Percentiles rank a stretch among this genome's conserved stretches.
These are phyloP conservation scores for Dipodomys spectabilis DNA, from an alignment of 2,113 vertebrate species.

Conservation along the genomic window DNA sequence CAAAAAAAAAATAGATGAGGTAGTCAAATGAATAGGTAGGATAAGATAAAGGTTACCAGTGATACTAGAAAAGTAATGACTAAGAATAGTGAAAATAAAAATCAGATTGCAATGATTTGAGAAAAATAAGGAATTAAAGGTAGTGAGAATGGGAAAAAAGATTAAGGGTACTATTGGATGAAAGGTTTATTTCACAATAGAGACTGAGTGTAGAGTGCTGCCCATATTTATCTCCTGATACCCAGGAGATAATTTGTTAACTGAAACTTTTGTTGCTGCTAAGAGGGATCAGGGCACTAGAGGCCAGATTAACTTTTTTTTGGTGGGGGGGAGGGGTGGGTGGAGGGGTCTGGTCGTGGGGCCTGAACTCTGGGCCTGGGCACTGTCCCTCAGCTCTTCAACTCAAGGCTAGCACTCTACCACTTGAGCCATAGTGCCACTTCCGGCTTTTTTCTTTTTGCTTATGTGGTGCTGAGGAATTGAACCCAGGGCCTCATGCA, in stretches of 20 bases:
- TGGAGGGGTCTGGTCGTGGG: too few species aligned
- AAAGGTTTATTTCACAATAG: constrained; percentile 22
- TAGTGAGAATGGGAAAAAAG: not conserved
- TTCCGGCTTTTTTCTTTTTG: too few species aligned
- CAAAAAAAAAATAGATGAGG: too few species aligned
- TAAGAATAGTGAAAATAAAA: not conserved
- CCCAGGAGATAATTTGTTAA: not conserved
- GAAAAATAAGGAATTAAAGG: not conserved
- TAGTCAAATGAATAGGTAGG: not conserved
- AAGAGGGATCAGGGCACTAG: not conserved
- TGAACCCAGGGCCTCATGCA: too few species aligned
- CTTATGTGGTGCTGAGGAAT: too few species aligned
- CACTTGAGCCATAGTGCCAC: too few species aligned
- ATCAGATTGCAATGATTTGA: not conserved
- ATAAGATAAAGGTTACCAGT: not conserved
- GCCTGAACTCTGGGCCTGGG: too few species aligned
- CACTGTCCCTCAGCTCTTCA: too few species aligned
- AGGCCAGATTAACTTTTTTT: not conserved
- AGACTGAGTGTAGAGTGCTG: not conserved
- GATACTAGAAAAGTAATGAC: not conserved
- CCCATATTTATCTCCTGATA: not conserved
- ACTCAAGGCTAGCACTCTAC: too few species aligned
- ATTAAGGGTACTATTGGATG: not conserved
- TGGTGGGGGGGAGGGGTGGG: too few species aligned
- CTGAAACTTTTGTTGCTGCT: not conserved